phyloP scores from a whole-genome alignment of 2,113 vertebrate genomes.

The Benitochromis conjunctus region DNA sequence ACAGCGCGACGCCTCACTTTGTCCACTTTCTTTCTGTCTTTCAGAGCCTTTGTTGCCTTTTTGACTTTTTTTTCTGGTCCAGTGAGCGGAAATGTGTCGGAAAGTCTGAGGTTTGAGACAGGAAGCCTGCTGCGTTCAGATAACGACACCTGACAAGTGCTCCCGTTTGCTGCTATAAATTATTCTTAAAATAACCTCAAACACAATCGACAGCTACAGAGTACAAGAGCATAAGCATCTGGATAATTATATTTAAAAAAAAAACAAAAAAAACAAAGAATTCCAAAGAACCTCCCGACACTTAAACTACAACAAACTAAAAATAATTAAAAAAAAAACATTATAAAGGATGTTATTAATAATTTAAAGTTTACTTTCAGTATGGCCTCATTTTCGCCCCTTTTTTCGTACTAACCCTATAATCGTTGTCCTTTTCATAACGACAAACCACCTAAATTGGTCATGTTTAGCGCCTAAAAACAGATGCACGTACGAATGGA shows the following conservation, averaged over 20 bases:
- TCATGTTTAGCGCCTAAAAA: neutral
- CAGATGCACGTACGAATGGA: neutral
- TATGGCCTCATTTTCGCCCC: neutral
- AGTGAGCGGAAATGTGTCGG: slow-evolving; percentile 74
- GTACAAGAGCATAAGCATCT: neutral
- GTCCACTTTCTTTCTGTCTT: slow-evolving; percentile 30
- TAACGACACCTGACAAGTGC: slow-evolving; percentile 80
- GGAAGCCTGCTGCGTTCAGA: slow-evolving; percentile 77
- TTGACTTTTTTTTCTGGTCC: slow-evolving; percentile 9
- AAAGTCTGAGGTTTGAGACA: slow-evolving; percentile 79
- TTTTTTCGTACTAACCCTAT: neutral
- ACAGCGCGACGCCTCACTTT: slow-evolving; percentile 15
- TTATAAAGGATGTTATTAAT: neutral
- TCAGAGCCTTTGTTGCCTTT: slow-evolving; percentile 33
- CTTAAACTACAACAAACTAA: neutral
- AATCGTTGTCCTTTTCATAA: neutral
- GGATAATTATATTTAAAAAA: neutral
- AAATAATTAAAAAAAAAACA: accelerated
- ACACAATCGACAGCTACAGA: slow-evolving; percentile 29
- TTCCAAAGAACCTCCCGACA: accelerated
- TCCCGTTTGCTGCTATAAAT: slow-evolving; percentile 69
- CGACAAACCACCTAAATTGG: neutral
- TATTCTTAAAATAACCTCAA: slow-evolving; percentile 73
- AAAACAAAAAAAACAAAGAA: too few species aligned
- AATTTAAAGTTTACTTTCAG: neutral